phyloP scores from a whole-genome alignment of 2,113 vertebrate genomes.

The Psophia crepitans region DNA sequence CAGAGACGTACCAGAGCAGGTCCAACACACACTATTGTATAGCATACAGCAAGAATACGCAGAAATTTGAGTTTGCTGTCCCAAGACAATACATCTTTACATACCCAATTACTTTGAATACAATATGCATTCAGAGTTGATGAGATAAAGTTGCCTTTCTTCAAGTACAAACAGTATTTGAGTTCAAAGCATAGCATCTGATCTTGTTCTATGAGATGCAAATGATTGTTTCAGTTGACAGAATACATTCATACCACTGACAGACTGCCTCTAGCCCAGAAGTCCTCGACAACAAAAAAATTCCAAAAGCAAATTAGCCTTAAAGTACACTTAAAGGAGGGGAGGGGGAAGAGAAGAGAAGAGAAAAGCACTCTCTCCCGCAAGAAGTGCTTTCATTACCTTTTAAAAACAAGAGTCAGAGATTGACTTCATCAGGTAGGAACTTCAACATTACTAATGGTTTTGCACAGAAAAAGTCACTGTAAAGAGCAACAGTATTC shows the following conservation, averaged over 20 bases:
- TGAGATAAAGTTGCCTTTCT: constrained; percentile 24
- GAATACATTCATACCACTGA: neutral
- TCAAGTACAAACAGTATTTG: constrained; percentile 10
- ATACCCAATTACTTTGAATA: constrained; percentile 1
- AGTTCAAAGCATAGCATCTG: constrained; percentile 2
- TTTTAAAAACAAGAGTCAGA: neutral
- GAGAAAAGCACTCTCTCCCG: neutral
- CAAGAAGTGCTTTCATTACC: neutral
- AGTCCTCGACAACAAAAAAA: neutral
- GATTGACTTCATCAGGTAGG: neutral
- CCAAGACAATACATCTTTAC: neutral
- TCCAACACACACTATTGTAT: neutral
- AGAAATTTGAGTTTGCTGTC: neutral
- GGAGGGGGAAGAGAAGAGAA: too few species aligned
- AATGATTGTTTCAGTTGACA: constrained; percentile 2
- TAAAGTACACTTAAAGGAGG: neutral
- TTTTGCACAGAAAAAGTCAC: neutral
- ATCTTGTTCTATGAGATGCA: neutral
- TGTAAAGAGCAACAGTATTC: neutral
- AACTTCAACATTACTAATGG: neutral
- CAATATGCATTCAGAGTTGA: neutral
- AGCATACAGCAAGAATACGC: neutral
- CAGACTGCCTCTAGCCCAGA: neutral
- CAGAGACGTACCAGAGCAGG: neutral
- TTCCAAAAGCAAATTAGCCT: neutral